Evolutionary conservation across 64 coral and sea anemone genomes (phyloP), one percentile per base, ranked within the genome.

Genomic region (Montipora cactus): DNA sequence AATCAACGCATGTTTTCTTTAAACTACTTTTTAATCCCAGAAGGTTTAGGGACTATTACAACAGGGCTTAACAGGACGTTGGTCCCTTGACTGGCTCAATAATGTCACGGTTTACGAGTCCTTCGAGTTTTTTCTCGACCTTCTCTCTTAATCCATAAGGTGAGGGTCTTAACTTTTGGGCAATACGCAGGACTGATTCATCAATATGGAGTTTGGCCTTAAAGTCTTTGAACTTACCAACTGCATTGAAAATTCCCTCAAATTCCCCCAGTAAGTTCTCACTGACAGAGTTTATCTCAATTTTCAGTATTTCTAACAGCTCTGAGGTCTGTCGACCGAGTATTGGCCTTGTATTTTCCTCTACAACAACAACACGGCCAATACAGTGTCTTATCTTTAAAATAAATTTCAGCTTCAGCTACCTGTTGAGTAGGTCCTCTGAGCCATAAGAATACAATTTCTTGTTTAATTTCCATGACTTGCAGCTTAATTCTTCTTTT

Each of bases 381-480:
- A 25, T 45, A 67, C 75, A 88, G 1, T 21, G 14, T 88, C 52
- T 37, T 91, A 25, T 80, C 89, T 74, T 75, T 90, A 22, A 64
- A 82, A 86, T n/a, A 95, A 8, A 57, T 18, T 81, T 91, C 67
- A 74, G 81, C 37, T 75, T 96, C 47, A 93, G 84, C 89, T 79
- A 72, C 69, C 70, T 88, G 18, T 22, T 81, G 14, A 93, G 59
- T 13, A 62, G 95, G 69, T 86, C 59, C 5, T 84, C 62, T 21
- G 91, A 90, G 14, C 94, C 77, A 82, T 89, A 92, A 12, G 78
- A 67, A 87, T 75, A 96, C 57, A 79, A 47, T 10, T 90, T 83
- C 57, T 37, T 90, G 53, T 51, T 81, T 59, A 7, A 81, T 18
- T 7, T 83, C 37, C 80, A 18, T 46, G 61, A 93, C 0, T 19